A percentile compares a stretch with the other conserved stretches of the same genome.
These are phyloP conservation scores for Ptychoptera albimana DNA, from an alignment of 2,888 invertebrate species.

Conservation along the genomic window DNA sequence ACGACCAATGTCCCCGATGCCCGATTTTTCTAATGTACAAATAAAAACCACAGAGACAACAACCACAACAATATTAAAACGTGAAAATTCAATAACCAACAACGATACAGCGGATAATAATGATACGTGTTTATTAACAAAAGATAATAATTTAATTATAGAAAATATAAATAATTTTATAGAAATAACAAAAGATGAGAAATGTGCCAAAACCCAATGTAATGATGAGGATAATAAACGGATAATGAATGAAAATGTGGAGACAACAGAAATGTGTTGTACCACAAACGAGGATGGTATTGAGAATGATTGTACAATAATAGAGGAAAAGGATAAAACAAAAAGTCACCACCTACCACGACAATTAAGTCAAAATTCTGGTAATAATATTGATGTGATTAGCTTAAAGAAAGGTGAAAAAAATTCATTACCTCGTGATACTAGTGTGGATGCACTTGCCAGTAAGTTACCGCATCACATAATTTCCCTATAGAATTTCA, in stretches of 20 bases:
- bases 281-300: neutral
- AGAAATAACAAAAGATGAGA: neutral
- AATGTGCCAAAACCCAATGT: slow-evolving; percentile 5
- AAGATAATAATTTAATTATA: slow-evolving; percentile 2
- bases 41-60: slow-evolving; percentile 19
- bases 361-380: slow-evolving; percentile 18
- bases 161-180: slow-evolving; percentile 4
- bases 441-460: slow-evolving; percentile 47
- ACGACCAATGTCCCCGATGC: slow-evolving; percentile 56
- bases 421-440: slow-evolving; percentile 47
- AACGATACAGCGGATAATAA: neutral
- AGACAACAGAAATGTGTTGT: slow-evolving; percentile 6
- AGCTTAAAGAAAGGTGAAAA: slow-evolving; percentile 18
- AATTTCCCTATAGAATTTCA: neutral
- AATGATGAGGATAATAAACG: slow-evolving; percentile 7
- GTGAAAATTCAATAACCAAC: slow-evolving; percentile 2
- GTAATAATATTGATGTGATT: slow-evolving; percentile 21
- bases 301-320: slow-evolving; percentile 15
- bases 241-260: slow-evolving; percentile 19
- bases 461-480: no score
- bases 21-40: slow-evolving; percentile 33
- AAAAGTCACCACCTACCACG: slow-evolving; percentile 11
- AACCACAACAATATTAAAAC: slow-evolving; percentile 11
- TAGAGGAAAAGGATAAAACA: slow-evolving; percentile 16
- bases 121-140: slow-evolving; percentile 1